Evolutionary conservation across 2,888 invertebrate genomes (phyloP), one percentile per base, ranked within the genome.

Genomic region (Volucella bombylans): DNA sequence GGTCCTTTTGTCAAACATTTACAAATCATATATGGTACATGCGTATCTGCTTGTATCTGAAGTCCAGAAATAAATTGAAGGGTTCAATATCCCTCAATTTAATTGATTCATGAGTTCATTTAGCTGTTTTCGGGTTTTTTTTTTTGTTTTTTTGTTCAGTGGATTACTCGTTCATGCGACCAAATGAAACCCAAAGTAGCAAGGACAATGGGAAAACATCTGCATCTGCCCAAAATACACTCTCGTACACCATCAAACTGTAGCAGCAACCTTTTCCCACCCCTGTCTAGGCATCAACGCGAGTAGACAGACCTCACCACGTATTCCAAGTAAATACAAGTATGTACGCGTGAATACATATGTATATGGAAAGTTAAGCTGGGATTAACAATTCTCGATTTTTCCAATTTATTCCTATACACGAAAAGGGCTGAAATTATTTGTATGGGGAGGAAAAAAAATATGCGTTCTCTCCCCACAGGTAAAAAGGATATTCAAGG

Each of bases 361-460:
- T 3, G 6, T 31, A 57, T 65, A 11, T 39, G 31, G 31, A 65
- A 49, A 12, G 68, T 45, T 68, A 61, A 61, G 61, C 54, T 62
- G 52, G 77, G 77, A 77, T 77, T 77, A 69, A 43, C 54, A 62
- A 65, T 77, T 77, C 68, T 41, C 47, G 68, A 77, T 77, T 77
- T 77, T 69, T 77, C 49, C 54, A 77, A 77, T 77, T 77, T 77
- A 77, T 77, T 77, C 77, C 8, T 59, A 62, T 31, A 15, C 77
- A 77, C 50, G 74, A 55, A 77, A 50, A 61, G 55, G 77, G 23
- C 47, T 49, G 50, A 54, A 55, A 54, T 76, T 67, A n/a, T 54
- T 62, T 41, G 15, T 49, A 50, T 38, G 15, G 14, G 14, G 15
- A 50, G 43, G 38, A 45, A 72, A 45, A 18, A 43, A 62, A 41